These are phyloP conservation scores for Isoperla grammatica DNA, from an alignment of 2,888 invertebrate genomes.

Conservation along the genomic window DNA sequence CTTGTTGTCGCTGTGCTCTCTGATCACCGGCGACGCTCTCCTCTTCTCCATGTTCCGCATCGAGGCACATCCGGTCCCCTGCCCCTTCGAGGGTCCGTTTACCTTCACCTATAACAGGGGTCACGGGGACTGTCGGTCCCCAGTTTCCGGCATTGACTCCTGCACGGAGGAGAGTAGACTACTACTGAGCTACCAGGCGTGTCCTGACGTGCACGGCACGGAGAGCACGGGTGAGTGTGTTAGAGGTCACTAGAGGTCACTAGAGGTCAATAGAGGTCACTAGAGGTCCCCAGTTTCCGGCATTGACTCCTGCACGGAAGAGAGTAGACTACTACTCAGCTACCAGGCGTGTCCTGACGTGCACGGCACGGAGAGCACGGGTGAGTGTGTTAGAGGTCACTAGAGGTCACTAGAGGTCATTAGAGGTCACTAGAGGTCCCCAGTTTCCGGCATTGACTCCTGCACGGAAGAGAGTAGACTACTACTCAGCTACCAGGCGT, in stretches of 20 bases:
- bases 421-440: constrained; percentile 85
- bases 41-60: constrained; percentile 87
- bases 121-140: constrained; percentile 82
- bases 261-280: constrained; percentile 51
- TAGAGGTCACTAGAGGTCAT: no score
- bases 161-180: constrained; percentile 90
- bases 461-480: constrained; percentile 90
- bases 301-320: constrained; percentile 91
- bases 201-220: constrained; percentile 84
- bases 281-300: constrained; percentile 85
- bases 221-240: constrained; percentile 74
- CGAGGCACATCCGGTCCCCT: constrained; percentile 80
- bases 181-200: constrained; percentile 87
- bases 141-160: constrained; percentile 86
- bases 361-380: constrained; percentile 83
- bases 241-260: no score
- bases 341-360: constrained; percentile 94
- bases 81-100: constrained; percentile 84
- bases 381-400: no score
- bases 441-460: constrained; percentile 86
- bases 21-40: constrained; percentile 83
- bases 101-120: constrained; percentile 91
- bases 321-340: constrained; percentile 80
- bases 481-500: constrained; percentile 87
- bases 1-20: constrained; percentile 73